Evolutionary conservation across 2,797 vertebrate genomes (phyloP), one percentile per base, ranked within the genome.

Genomic region (Echiichthys vipera): DNA sequence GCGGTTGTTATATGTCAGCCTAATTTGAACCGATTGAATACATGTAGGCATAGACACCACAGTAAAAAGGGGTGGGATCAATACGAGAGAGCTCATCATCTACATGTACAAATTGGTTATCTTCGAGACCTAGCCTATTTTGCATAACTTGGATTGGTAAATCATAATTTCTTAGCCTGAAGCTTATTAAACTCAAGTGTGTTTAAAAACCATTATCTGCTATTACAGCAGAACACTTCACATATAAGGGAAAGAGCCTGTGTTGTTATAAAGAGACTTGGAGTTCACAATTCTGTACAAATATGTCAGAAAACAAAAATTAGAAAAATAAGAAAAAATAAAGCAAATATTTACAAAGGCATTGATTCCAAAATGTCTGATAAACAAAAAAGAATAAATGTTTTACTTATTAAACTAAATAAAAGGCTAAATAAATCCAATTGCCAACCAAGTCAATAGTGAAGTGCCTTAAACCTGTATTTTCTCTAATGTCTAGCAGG

Each of bases 1-100:
- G 68, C 69, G 59, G 54, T 77, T 61, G 74, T 56, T 77, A 57
- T 45, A 59, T 71, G 68, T 85, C 80, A 77, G 62, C 29, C 53
- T 63, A 34, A 87, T 80, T 65, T 24, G 49, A 79, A 68, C 14
- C 32, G 51, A 57, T 9, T 46, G 30, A 78, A 37, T 34, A 39
- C n/a, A 49, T 45, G 50, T 54, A 70, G 50, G 57, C 24, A 57
- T 20, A 49, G 27, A 63, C 7, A 40, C 14, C 6, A 43, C 63
- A 65, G 12, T 5, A 25, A 24, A 30, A 22, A 34, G 40, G 15
- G 10, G 57, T 12, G 9, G 20, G 59, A 53, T 43, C 25, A 20
- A 51, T 57, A 18, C 13, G 43, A 39, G 37, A 30, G 8, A 14
- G 22, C 14, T 46, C 5, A 17, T 61, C 30, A 7, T 69, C 29